Evolutionary conservation across 1,140 invertebrate species (phyloP), one percentile per base, ranked within the genome.

Genomic region (Venturia canescens): DNA sequence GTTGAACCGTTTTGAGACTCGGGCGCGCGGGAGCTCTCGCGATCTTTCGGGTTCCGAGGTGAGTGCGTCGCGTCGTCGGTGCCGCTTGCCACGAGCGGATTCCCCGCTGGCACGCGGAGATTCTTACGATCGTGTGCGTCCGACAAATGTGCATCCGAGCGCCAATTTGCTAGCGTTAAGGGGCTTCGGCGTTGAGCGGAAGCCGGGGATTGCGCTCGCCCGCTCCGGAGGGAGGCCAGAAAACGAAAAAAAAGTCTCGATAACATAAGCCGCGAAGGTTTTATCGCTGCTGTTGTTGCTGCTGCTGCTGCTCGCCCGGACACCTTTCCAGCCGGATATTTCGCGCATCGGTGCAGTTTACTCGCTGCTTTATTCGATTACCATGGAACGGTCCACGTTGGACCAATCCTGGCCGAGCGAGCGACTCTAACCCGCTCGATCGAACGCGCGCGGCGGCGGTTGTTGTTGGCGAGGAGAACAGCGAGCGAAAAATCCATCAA

Each of bases 41-140:
- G 31, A 53, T 53, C n/a, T 53, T 53, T 53, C 50, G 70, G 77
- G 80, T 31, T 75, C 79, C 48, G 60, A n/a, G 80, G 81, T 69
- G 77, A 78, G 82, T 78, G n/a, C n/a, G 85, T 86, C 84, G 85
- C 86, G 84, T 85, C 31, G 7, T 34, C 31, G 85, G 83, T 79
- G 66, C 44, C 26, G 50, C 50, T 50, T 23, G 6, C 53, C 63
- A 60, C 63, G 80, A 53, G 48, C 74, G n/a, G n/a, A 48, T 63
- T 67, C 80, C 53, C 48, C 50, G 3, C 50, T 13, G n/a, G n/a
- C n/a, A 53, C 50, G 50, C n/a, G 15, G 50, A 53, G 13, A 53
- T 11, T 16, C 15, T n/a, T 53, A 15, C n/a, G 50, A 34, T 34
- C 31, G 31, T 34, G 7, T 34, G 7, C 31, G 31, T 34, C 31